Conservation (phyloP, 2,888 invertebrate genomes). For the Orthosia cruda region DNA sequence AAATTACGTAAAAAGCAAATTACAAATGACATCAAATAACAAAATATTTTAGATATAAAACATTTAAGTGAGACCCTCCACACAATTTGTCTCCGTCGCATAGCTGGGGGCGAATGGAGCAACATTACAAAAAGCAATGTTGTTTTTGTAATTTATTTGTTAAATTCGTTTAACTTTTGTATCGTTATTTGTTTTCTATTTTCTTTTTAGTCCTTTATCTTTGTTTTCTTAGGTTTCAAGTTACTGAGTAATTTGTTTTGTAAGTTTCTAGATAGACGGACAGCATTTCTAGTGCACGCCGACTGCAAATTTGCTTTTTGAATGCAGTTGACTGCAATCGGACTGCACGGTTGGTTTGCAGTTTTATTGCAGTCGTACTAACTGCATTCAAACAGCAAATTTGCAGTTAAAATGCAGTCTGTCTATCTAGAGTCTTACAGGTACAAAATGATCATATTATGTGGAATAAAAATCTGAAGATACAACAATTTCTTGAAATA, state of each 20-base stretch:
- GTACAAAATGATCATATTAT: not conserved
- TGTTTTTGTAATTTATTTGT: constrained; percentile 46
- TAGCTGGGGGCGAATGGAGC: constrained; percentile 16
- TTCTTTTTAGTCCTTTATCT: constrained; percentile 23
- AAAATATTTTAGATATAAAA: not conserved
- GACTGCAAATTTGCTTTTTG: too few species aligned
- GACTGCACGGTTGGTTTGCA: too few species aligned
- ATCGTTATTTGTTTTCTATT: constrained; percentile 30
- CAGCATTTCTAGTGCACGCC: too few species aligned
- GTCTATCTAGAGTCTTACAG: not conserved
- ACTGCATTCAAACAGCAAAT: too few species aligned
- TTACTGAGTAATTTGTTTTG: not conserved
- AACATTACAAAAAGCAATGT: constrained; percentile 16
- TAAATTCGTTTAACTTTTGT: constrained; percentile 46
- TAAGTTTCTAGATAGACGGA: not conserved
- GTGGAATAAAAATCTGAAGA: not conserved
- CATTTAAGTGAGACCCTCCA: not conserved
- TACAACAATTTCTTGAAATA: not conserved
- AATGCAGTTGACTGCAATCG: too few species aligned
- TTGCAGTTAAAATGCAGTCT: too few species aligned
- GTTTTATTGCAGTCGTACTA: too few species aligned
- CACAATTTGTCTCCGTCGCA: constrained; percentile 11
- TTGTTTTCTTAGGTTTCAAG: constrained; percentile 22
- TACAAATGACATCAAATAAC: not conserved
- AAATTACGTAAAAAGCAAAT: not conserved